phyloP scores from a whole-genome alignment of 2,113 vertebrate genomes.

The Scortum barcoo region DNA sequence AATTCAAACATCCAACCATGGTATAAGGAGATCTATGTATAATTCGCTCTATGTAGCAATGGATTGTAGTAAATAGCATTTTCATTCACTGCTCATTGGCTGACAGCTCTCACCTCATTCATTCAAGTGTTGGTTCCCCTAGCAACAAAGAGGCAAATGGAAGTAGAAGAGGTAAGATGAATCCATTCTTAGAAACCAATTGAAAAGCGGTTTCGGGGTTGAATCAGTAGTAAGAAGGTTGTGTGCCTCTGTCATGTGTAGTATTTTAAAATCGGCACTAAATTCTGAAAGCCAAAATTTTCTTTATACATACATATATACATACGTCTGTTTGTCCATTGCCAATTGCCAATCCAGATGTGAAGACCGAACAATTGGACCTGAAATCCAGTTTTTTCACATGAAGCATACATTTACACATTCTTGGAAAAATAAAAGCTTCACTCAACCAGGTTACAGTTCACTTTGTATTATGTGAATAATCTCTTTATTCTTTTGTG shows the following conservation, averaged over 20 bases:
- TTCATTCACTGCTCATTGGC: constrained; percentile 74
- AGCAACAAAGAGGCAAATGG: constrained; percentile 82
- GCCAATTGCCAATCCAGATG: not conserved
- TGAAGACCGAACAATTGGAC: not conserved
- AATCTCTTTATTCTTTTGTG: not conserved
- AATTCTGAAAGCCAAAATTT: not conserved
- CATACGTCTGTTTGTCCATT: not conserved
- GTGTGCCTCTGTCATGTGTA: constrained; percentile 10
- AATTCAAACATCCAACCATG: not conserved
- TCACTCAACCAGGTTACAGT: not conserved
- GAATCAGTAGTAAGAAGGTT: constrained; percentile 44
- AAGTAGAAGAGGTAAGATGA: constrained; percentile 71
- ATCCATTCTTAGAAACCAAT: constrained; percentile 75
- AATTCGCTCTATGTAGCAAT: constrained; percentile 15
- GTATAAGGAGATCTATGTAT: not conserved
- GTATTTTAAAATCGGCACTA: not conserved
- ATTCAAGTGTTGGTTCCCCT: constrained; percentile 78
- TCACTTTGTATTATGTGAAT: not conserved
- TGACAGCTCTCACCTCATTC: constrained; percentile 77
- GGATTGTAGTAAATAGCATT: constrained; percentile 59
- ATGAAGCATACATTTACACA: not conserved
- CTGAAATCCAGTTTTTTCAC: not conserved
- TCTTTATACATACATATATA: too few species aligned
- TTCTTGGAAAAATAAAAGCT: not conserved
- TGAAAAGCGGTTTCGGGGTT: constrained; percentile 45